Base-by-base conservation (phyloP, 2,888 invertebrate genomes). In the Xanthorhoe spadicearia region DNA sequence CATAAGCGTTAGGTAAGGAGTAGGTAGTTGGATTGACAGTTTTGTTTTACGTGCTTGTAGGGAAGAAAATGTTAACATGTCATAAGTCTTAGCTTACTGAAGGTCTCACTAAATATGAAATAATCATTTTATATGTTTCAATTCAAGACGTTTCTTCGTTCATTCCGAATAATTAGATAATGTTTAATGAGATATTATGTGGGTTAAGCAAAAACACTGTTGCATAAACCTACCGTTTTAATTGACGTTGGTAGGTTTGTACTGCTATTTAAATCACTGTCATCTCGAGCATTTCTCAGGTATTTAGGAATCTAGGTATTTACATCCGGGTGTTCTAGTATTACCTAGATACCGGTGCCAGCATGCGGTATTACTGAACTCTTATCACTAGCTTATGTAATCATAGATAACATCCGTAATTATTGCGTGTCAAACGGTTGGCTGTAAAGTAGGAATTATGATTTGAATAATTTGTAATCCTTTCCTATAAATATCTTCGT, bases 261-360 rank as follows among this genome's bases (percentile, higher is more conserved):
- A 53, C 56, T 38, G 61, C 64, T 57, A 64, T 68, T 64, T 53
- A 61, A 64, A 64, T 64, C 53, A 60, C 63, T 64, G 67, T 63
- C 67, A 64, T 68, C 64, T 68, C 53, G 64, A 52, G 55, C 60
- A 59, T 53, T 52, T 63, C 67, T 64, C 48, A 59, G 56, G 67
- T 17, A 61, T 64, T 60, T 38, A 56, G 67, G 64, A 64, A 64
- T 68, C 51, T 35, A 56, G 64, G 54, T 64, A 64, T 64, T 67
- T 54, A 50, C 61, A 68, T 68, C 68, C 68, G 68, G 64, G 64
- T 68, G 58, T 32, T 48, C 64, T 32, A 59, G 61, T 68, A 50
- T 64, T 49, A 54, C 64, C 68, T 60, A 56, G 63, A 66, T 66
- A 62, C 51, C 18, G 56, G 28, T 32, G 35, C 53, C 49, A 38